These are phyloP conservation scores for Escarpia spicata DNA, from an alignment of 2,888 invertebrate genomes.

Conservation along the genomic window DNA sequence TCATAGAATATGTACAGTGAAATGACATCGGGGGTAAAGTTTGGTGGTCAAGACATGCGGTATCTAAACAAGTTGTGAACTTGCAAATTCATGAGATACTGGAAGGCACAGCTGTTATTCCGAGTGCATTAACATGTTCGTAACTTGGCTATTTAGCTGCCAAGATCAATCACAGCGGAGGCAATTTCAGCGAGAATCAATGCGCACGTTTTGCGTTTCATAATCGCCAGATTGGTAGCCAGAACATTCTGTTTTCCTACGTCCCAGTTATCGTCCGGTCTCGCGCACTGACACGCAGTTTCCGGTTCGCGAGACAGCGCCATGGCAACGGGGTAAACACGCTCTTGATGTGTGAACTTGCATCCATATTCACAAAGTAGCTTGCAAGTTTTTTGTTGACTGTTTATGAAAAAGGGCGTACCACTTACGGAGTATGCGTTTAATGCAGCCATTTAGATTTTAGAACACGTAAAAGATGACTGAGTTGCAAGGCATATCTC, in stretches of 20 bases:
- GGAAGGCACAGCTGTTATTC: neutral
- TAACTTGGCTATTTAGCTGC: neutral
- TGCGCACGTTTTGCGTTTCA: neutral
- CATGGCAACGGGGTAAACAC: neutral
- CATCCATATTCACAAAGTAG: too few relatives aligned
- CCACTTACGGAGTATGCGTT: neutral
- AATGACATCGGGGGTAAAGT: neutral
- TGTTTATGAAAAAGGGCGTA: too few relatives aligned
- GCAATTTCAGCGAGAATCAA: neutral
- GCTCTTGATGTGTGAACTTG: neutral
- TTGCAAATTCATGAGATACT: neutral
- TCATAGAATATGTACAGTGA: neutral
- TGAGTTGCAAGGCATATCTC: neutral
- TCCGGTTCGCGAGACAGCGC: neutral
- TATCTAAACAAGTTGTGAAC: neutral
- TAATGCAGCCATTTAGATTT: neutral
- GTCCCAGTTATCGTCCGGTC: neutral
- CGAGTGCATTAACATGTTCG: neutral
- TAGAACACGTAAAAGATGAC: neutral
- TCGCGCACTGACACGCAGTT: neutral
- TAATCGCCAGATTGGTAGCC: too few relatives aligned
- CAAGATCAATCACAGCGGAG: neutral
- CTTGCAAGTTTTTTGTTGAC: too few relatives aligned
- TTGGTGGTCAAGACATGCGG: neutral
- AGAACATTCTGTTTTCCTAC: neutral